phyloP scores from a whole-genome alignment of 1,140 invertebrate species.

The Ylistrum balloti region DNA sequence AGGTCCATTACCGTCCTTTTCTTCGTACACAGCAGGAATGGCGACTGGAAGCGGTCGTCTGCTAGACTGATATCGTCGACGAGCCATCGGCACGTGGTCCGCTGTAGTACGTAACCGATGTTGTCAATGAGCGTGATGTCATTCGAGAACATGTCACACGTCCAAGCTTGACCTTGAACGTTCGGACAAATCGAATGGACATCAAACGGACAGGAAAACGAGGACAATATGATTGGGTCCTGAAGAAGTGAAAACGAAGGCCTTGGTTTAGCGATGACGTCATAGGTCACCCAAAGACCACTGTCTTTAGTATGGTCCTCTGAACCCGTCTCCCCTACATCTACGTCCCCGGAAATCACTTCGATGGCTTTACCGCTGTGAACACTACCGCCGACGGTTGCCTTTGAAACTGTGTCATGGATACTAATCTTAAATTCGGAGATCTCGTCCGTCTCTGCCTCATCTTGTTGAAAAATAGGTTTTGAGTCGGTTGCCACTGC shows the following conservation, averaged over 20 bases:
- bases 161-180: background rate
- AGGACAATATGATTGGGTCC: background rate
- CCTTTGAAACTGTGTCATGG: background rate
- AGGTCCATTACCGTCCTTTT: background rate
- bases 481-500: background rate
- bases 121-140: background rate
- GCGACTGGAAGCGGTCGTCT: background rate
- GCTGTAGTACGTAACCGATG: background rate
- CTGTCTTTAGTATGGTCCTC: background rate
- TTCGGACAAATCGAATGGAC: background rate
- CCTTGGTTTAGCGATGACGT: background rate
- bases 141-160: background rate
- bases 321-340: background rate
- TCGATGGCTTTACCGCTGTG: background rate
- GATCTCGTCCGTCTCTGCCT: background rate
- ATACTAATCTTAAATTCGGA: slow-evolving; percentile 9
- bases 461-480: background rate
- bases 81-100: background rate
- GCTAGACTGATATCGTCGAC: slow-evolving; percentile 5
- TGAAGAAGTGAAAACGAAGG: background rate
- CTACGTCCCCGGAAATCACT: background rate
- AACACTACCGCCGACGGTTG: background rate
- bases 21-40: background rate
- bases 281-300: background rate
- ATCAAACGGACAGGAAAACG: background rate